Conservation (phyloP, 2,888 invertebrate genomes). For the Chrysotoxum bicinctum region DNA sequence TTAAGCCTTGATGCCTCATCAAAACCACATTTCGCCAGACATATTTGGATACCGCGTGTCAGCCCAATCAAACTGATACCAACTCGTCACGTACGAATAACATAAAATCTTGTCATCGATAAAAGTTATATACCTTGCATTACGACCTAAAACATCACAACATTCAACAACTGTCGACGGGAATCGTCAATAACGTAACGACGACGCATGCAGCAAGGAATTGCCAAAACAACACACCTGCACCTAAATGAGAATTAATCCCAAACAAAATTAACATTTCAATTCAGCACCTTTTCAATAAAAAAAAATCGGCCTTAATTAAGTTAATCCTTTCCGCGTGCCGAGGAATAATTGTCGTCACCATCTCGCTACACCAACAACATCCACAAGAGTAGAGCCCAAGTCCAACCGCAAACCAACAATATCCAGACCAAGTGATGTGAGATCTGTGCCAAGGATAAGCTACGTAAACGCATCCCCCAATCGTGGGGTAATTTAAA, state of each 20-base stretch:
- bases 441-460: conserved; percentile 65
- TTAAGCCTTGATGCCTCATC: neutral
- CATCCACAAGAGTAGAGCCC: neutral
- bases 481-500: conserved; percentile 63
- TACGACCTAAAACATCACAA: conserved; percentile 16
- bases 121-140: conserved; percentile 38
- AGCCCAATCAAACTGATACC: conserved; percentile 30
- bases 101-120: conserved; percentile 70
- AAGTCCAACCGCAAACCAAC: neutral
- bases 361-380: neutral
- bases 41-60: conserved; percentile 17
- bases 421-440: neutral
- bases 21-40: conserved; percentile 39
- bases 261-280: conserved; percentile 62
- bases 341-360: conserved; percentile 33
- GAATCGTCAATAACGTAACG: neutral
- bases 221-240: conserved; percentile 8
- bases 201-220: neutral
- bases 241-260: conserved; percentile 52
- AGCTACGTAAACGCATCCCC: conserved; percentile 54
- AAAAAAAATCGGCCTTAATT: conserved; percentile 41
- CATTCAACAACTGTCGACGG: neutral
- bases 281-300: conserved; percentile 68
- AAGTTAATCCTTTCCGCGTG: conserved; percentile 63
- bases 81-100: conserved; percentile 68